Conservation (phyloP, 2,113 vertebrate species). For the Phocoena phocoena region DNA sequence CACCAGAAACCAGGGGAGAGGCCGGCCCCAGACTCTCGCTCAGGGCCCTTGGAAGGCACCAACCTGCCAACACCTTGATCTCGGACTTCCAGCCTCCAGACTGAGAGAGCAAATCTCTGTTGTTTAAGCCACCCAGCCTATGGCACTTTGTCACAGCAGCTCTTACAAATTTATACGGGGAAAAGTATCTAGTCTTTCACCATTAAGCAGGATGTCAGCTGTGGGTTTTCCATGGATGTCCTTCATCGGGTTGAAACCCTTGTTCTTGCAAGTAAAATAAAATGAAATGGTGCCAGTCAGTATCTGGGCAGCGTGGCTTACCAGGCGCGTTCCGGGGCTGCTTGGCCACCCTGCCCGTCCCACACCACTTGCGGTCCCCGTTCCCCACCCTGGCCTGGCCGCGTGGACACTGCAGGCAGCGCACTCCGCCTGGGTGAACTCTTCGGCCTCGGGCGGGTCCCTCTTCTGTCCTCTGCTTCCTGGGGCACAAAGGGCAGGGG, state of each 20-base stretch:
- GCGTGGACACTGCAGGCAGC: fast-evolving
- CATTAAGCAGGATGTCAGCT: fast-evolving
- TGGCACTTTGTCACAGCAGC: not conserved
- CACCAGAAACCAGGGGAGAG: not conserved
- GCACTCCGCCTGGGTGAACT: not conserved
- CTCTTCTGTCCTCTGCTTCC: not conserved
- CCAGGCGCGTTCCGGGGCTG: not conserved
- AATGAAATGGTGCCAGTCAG: fast-evolving
- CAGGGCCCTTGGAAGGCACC: not conserved
- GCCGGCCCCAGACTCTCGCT: too few relatives aligned
- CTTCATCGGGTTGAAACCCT: not conserved
- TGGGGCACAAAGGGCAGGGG: too few relatives aligned
- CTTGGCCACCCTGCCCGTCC: fast-evolving
- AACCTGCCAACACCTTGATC: not conserved
- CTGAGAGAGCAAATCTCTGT: not conserved
- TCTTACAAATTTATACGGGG: fast-evolving
- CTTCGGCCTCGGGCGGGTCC: not conserved
- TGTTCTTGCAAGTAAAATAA: too few relatives aligned
- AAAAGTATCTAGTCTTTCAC: fast-evolving
- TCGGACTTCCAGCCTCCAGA: not conserved
- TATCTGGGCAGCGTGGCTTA: fast-evolving
- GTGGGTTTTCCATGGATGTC: not conserved
- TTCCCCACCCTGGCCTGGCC: not conserved
- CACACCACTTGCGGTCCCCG: fast-evolving
- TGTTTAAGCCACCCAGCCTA: too few relatives aligned